phyloP scores from a whole-genome alignment of 2,888 invertebrate genomes.

The Aspidiotus rigidus region DNA sequence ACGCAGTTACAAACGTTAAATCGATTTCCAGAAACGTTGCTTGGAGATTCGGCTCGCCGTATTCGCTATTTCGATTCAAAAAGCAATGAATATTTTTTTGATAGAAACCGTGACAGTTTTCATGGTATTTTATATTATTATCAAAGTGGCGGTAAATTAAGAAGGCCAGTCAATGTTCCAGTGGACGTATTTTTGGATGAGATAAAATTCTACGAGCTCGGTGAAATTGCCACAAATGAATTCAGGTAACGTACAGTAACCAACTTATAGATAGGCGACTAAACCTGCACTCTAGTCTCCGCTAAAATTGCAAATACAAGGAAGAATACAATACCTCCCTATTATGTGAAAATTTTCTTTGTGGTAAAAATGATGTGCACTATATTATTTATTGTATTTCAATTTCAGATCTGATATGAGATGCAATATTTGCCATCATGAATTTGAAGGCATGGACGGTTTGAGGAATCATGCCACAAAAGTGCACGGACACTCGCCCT shows the following conservation, averaged over 20 bases:
- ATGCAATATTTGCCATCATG: too few species aligned
- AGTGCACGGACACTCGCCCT: too few species aligned
- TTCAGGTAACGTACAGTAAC: constrained; percentile 68
- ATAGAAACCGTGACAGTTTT: constrained; percentile 97
- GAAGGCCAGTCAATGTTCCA: constrained; percentile 97
- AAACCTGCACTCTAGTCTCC: too few species aligned
- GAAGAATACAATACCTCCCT: too few species aligned
- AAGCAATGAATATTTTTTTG: constrained; percentile 98
- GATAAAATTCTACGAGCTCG: constrained; percentile 98
- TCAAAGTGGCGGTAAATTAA: constrained; percentile 92
- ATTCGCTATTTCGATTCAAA: constrained; percentile 97
- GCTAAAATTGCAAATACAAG: too few species aligned
- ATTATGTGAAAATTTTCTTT: too few species aligned
- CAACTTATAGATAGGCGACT: too few species aligned
- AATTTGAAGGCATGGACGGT: too few species aligned
- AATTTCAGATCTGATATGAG: too few species aligned
- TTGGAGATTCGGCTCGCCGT: constrained; percentile 88
- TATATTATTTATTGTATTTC: too few species aligned
- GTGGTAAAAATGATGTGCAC: too few species aligned
- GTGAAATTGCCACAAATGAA: constrained; percentile 93
- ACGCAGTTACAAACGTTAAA: constrained; percentile 95
- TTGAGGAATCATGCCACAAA: too few species aligned
- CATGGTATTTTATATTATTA: constrained; percentile 99
- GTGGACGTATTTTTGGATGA: constrained; percentile 99
- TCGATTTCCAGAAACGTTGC: constrained; percentile 96